phyloP scores from a whole-genome alignment of 2,888 invertebrate genomes.

The Nomada fabriciana region DNA sequence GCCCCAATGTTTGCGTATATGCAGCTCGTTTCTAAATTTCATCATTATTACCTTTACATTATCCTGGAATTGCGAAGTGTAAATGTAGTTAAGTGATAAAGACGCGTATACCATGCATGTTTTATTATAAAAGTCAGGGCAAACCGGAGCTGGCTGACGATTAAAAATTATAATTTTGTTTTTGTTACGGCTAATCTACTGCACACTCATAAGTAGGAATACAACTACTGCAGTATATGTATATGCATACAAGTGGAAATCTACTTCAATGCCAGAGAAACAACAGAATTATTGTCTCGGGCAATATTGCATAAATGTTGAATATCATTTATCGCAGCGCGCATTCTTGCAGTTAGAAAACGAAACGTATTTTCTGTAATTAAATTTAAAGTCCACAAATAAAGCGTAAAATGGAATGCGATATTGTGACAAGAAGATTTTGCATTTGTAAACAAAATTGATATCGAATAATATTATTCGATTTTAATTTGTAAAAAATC shows the following conservation, averaged over 20 bases:
- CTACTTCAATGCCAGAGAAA: not conserved
- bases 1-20: too few relatives aligned
- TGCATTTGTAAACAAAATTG: not conserved
- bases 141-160: not conserved
- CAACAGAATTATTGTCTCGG: not conserved
- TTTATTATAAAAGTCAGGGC: not conserved
- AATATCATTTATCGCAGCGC: not conserved
- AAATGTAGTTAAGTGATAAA: not conserved
- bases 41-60: too few relatives aligned
- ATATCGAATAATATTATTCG: not conserved
- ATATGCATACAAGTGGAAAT: not conserved
- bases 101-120: not conserved
- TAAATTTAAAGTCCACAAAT: not conserved
- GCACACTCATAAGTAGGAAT: not conserved
- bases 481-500: not conserved
- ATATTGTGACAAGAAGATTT: not conserved
- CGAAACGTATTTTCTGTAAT: not conserved
- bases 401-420: not conserved
- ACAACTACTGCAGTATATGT: not conserved
- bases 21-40: too few relatives aligned
- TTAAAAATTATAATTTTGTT: slow-evolving; percentile 48
- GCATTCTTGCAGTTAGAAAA: too few relatives aligned
- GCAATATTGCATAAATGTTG: not conserved
- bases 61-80: too few relatives aligned
- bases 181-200: not conserved